These are phyloP conservation scores for Pachyseris speciosa DNA, from an alignment of 64 coral and sea anemone species.

Conservation along the genomic window DNA sequence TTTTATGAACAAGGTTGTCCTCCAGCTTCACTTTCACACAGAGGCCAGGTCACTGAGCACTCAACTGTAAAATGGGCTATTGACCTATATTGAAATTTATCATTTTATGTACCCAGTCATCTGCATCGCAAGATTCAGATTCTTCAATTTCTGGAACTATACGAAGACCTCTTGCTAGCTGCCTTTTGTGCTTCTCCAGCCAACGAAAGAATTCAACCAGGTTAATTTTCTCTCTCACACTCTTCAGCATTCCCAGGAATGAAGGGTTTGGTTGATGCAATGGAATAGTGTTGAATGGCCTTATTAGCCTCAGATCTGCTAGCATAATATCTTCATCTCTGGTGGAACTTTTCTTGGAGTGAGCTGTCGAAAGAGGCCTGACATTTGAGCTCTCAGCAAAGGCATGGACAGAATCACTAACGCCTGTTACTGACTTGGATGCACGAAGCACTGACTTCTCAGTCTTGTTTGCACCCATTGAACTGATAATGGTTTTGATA, in stretches of 20 bases:
- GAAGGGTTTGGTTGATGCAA: not conserved
- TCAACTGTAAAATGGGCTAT: not conserved
- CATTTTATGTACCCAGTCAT: not conserved
- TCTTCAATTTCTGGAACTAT: not conserved
- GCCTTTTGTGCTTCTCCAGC: not conserved
- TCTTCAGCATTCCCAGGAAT: not conserved
- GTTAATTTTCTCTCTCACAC: not conserved
- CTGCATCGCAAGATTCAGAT: not conserved
- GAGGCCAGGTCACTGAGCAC: not conserved
- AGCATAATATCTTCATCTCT: not conserved
- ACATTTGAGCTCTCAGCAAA: not conserved
- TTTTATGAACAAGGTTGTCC: too few species aligned
- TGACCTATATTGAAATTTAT: not conserved
- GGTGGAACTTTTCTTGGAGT: not conserved
- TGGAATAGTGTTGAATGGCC: not conserved
- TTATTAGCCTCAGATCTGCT: not conserved
- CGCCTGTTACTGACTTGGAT: not conserved
- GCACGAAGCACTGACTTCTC: not conserved
- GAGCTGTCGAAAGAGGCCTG: not conserved
- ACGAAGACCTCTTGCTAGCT: not conserved
- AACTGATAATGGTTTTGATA: not conserved
- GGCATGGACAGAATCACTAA: not conserved
- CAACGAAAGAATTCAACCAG: not conserved
- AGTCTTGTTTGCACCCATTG: not conserved
- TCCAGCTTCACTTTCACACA: too few species aligned